Conservation (phyloP, 2,797 vertebrate species). For the Champsocephalus esox region DNA sequence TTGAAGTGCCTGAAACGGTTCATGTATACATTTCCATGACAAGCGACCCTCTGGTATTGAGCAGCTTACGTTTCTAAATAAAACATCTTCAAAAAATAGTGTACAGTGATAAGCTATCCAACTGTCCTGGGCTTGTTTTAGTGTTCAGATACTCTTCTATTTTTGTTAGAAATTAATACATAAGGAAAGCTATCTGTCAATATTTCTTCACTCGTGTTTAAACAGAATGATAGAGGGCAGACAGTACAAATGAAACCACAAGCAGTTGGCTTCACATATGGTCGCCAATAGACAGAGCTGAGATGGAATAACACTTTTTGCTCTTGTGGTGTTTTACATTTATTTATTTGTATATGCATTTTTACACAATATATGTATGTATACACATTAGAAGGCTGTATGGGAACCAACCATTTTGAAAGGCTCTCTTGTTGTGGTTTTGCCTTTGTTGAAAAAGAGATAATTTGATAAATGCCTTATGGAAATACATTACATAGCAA, state of each 20-base stretch:
- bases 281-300: conserved; percentile 32
- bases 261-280: conserved; percentile 33
- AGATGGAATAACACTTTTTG: conserved; percentile 43
- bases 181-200: background rate
- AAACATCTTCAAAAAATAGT: background rate
- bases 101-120: background rate
- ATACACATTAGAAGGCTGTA: no score
- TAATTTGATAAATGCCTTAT: no score
- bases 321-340: background rate
- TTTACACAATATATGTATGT: no score
- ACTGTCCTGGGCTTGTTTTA: background rate
- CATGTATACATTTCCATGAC: background rate
- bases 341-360: no score
- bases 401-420: no score
- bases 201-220: background rate
- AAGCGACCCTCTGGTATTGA: background rate
- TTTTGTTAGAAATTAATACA: background rate
- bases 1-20: background rate
- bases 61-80: background rate
- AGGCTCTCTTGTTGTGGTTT: no score
- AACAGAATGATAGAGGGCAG: background rate
- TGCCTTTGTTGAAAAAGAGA: no score
- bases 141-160: background rate
- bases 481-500: no score
- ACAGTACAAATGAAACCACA: conserved; percentile 14